phyloP scores from a whole-genome alignment of 2,113 vertebrate species.

The Odobenus rosmarus region DNA sequence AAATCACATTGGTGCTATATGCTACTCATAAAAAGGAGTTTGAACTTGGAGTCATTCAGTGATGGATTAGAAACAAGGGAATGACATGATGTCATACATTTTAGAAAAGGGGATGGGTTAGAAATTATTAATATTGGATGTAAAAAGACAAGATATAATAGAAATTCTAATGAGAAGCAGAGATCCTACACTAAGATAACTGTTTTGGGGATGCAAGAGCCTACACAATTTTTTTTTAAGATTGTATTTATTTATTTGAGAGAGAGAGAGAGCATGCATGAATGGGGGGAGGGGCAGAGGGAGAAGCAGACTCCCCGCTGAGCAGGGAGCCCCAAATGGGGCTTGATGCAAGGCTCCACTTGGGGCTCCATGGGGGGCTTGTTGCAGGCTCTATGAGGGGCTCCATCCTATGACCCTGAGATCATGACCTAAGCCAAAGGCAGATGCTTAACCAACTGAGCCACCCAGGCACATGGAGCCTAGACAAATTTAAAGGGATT shows the following conservation, averaged over 20 bases:
- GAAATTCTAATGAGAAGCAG: neutral
- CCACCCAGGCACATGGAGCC: too few relatives aligned
- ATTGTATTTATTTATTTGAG: too few relatives aligned
- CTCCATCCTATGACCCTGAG: too few relatives aligned
- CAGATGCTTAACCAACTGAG: too few relatives aligned
- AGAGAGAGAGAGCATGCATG: too few relatives aligned
- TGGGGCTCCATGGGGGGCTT: too few relatives aligned
- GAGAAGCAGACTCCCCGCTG: too few relatives aligned
- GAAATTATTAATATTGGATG: neutral
- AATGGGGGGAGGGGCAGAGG: too few relatives aligned
- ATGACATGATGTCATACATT: neutral
- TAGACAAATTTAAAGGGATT: neutral
- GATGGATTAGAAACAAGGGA: neutral
- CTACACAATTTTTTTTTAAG: neutral
- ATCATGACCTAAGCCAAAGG: too few relatives aligned
- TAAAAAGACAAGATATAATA: neutral
- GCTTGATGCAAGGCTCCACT: too few relatives aligned
- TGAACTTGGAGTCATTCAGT: neutral
- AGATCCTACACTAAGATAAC: neutral
- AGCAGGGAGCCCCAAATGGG: too few relatives aligned
- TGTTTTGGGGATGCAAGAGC: neutral
- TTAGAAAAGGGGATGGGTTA: neutral
- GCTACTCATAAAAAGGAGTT: neutral
- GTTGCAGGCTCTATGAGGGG: too few relatives aligned
- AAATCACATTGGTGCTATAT: neutral